phyloP scores from a whole-genome alignment of 1,140 invertebrate species.

The Conus betulinus region DNA sequence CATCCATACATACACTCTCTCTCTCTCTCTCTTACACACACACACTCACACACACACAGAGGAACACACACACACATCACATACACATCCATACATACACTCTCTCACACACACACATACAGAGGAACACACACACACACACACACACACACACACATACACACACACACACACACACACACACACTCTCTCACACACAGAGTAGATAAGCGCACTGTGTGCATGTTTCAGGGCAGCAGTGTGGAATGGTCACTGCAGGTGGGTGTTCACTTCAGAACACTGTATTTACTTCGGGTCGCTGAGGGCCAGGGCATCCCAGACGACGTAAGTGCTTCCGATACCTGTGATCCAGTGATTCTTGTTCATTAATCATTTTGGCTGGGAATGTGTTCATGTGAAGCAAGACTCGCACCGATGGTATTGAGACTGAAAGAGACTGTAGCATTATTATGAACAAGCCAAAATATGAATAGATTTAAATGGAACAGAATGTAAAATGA shows the following conservation, averaged over 20 bases:
- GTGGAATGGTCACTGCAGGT: constrained; percentile 35
- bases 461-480: no score
- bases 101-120: no score
- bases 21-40: background rate
- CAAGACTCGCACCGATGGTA: no score
- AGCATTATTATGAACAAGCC: no score
- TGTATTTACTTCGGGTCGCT: constrained; percentile 29
- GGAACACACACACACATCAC: background rate
- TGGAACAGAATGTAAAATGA: no score
- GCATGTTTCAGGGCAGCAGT: constrained; percentile 17
- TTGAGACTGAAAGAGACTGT: no score
- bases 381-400: background rate
- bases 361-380: background rate
- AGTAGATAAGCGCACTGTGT: background rate
- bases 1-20: no score
- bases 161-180: no score
- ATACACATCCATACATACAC: no score
- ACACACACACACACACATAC: background rate
- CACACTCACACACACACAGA: background rate
- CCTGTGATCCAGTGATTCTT: background rate
- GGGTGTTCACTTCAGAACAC: constrained; percentile 27
- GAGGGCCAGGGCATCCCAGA: constrained; percentile 23
- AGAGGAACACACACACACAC: background rate
- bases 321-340: constrained; percentile 5
- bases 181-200: background rate